These are phyloP conservation scores for Sarcophaga carnaria DNA, from an alignment of 2,888 invertebrate species.

Conservation along the genomic window DNA sequence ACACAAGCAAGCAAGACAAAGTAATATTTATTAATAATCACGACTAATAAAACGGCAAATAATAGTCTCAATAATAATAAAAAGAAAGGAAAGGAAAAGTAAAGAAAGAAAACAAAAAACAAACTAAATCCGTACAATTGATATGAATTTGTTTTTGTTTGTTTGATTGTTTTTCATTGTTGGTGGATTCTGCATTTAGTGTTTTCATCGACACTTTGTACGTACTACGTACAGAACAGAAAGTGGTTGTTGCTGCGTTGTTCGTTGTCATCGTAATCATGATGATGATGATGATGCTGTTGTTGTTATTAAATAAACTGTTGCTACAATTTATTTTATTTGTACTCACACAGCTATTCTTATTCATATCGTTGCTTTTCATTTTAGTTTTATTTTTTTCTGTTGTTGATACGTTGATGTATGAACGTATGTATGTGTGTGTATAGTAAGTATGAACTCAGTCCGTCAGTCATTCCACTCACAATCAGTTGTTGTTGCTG, in stretches of 20 bases:
- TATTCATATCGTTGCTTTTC: background rate
- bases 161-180: slow-evolving; percentile 54
- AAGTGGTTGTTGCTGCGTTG: slow-evolving; percentile 27
- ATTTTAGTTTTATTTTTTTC: slow-evolving; percentile 32
- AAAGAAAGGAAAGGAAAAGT: background rate
- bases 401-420: slow-evolving; percentile 55
- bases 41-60: background rate
- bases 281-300: slow-evolving; percentile 52
- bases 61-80: slow-evolving; percentile 2
- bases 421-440: slow-evolving; percentile 32
- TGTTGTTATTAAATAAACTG: slow-evolving; percentile 61
- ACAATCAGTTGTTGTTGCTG: slow-evolving; percentile 61
- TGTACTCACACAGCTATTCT: background rate
- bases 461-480: slow-evolving; percentile 34
- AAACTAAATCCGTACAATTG: background rate
- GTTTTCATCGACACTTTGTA: slow-evolving; percentile 12
- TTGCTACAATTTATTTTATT: slow-evolving; percentile 31
- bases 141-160: background rate
- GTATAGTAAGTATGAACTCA: background rate
- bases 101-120: slow-evolving; percentile 3
- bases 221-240: slow-evolving; percentile 22
- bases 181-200: slow-evolving; percentile 56
- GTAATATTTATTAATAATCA: slow-evolving; percentile 33
- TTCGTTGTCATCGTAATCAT: background rate
- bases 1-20: slow-evolving; percentile 5